Conservation (phyloP, 2,113 vertebrate species). For the Trichechus manatus region DNA sequence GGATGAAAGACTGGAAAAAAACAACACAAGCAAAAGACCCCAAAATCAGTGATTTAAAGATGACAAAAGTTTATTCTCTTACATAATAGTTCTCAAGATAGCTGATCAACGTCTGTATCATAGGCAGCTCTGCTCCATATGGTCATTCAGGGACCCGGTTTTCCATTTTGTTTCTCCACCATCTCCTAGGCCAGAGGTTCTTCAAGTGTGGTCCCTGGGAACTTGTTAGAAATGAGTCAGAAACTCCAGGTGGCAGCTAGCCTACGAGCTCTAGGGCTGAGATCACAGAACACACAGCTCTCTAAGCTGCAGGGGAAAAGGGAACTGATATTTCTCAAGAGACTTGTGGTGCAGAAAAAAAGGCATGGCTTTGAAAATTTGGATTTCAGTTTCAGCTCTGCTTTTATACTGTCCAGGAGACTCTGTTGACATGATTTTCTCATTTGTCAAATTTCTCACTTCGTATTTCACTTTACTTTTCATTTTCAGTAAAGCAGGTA, state of each 20-base stretch:
- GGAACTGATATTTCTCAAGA: not conserved
- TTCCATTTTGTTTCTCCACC: not conserved
- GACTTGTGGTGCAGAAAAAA: not conserved
- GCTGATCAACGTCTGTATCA: not conserved
- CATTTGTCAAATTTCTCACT: not conserved
- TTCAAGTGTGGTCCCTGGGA: not conserved
- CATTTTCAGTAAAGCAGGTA: not conserved
- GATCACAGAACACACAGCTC: not conserved
- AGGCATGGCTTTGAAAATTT: not conserved
- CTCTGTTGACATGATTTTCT: not conserved
- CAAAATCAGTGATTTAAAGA: not conserved
- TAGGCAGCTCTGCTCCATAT: not conserved
- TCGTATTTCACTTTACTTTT: constrained; percentile 17
- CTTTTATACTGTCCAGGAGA: not conserved
- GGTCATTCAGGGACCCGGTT: not conserved
- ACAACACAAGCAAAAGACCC: not conserved
- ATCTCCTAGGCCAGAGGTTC: not conserved
- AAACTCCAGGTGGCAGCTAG: not conserved
- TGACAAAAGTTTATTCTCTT: not conserved
- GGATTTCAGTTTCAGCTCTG: not conserved
- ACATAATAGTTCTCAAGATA: not conserved
- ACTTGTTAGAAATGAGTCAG: not conserved
- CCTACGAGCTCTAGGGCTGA: not conserved
- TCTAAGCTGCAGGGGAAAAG: not conserved
- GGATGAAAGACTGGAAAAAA: not conserved